Base-by-base conservation (phyloP, 2,888 invertebrate species). In the Hipparchia semele region DNA sequence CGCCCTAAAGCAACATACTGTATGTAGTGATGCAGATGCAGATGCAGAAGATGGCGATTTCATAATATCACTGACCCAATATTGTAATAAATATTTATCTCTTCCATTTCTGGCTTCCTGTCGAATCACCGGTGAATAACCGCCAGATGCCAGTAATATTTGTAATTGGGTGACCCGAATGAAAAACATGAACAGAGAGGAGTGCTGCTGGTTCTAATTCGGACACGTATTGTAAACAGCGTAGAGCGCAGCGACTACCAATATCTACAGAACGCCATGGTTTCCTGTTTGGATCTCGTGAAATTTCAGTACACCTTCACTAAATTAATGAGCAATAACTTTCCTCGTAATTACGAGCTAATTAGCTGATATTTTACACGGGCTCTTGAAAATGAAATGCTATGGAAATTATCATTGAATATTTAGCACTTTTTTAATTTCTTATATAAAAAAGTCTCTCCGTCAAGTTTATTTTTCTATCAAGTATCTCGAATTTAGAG, bases 201-300 rank as follows among this genome's bases (percentile, higher is more conserved):
- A 80, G 75, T 76, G 78, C 78, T 85, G 82, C 84, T 84, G 84
- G 86, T 87, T 89, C 87, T 87, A 85, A 86, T 85, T 86, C 85
- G 79, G 82, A 83, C 83, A 80, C 81, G 80, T 83, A 82, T 75
- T 84, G 83, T 89, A 90, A 89, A 90, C 88, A 90, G 80, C 81
- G 83, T 80, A 83, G 79, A 79, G 80, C 78, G 81, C 80, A 51
- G 60, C 65, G 53, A 76, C 80, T 79, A 39, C 39, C 39, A 39
- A 82, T 78, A 79, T 8, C 49, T 79, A 78, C 83, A 82, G 77
- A 81, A 77, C 77, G 83, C 86, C 82, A 83, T 84, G 86, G 86
- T 80, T 86, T 86, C 86, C 81, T 72, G 53, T 72, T 12, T 65
- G 59, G 23, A 12, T 53, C 53, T 33, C 33, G 39, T 39, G 39